Conservation (phyloP, 2,888 invertebrate species). For the Dolichomitus sp. region DNA sequence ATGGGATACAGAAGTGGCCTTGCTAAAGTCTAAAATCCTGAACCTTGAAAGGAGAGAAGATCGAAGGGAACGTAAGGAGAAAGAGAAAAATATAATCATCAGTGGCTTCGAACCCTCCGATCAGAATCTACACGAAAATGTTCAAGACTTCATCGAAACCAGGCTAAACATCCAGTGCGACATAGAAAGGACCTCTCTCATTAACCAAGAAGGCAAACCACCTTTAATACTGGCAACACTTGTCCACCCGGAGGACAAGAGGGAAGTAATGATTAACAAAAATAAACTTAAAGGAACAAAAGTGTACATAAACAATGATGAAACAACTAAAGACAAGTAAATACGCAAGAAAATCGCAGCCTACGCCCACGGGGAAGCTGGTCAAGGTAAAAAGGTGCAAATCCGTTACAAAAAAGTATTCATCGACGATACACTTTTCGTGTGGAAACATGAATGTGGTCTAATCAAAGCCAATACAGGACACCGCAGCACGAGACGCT, state of each 20-base stretch:
- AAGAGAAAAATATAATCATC: too few relatives aligned
- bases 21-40: too few relatives aligned
- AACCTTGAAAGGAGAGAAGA: too few relatives aligned
- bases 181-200: too few relatives aligned
- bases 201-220: not conserved
- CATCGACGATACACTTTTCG: not conserved
- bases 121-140: too few relatives aligned
- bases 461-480: not conserved
- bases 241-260: not conserved
- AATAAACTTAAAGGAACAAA: not conserved
- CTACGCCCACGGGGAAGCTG: not conserved
- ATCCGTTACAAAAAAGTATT: not conserved
- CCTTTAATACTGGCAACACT: not conserved
- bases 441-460: slow-evolving; percentile 5
- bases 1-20: too few relatives aligned
- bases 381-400: not conserved
- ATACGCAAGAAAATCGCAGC: not conserved
- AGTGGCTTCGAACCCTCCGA: too few relatives aligned
- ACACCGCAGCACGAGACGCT: not conserved
- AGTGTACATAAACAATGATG: slow-evolving; percentile 12
- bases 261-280: not conserved
- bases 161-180: too few relatives aligned
- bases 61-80: too few relatives aligned
- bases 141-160: too few relatives aligned
- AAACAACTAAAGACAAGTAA: not conserved